Evolutionary conservation across 2,888 invertebrate species (phyloP), one percentile per base, ranked within the genome.

Genomic region (Agrilus mali): DNA sequence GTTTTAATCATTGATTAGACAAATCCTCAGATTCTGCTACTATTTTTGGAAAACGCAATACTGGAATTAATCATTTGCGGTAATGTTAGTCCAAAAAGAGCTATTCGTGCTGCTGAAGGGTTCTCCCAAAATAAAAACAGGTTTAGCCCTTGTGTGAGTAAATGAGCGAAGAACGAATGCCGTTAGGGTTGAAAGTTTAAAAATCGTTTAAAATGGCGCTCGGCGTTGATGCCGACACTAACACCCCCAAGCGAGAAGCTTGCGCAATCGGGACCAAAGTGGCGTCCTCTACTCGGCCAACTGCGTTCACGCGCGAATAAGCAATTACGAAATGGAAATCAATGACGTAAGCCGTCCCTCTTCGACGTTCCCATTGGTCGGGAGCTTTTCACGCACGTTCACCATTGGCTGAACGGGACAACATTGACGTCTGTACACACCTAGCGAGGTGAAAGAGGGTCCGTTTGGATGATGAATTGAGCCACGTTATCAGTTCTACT

Each of bases 251-350:
- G 51, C 50, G 51, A 47, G 35, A 43, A 48, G 47, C 50, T 44
- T 49, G 47, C 49, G 49, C 58, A 55, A 42, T 53, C 47, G 45
- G 46, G 44, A 47, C 48, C 48, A 46, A 45, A 37, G 59, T 65
- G 63, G 63, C 64, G 61, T 64, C 65, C 66, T 65, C 67, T 65
- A 53, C 55, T 48, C 65, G 63, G 60, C 46, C 50, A 55, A 56
- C 60, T 55, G 52, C 51, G 55, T 59, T 66, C 60, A 60, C 67
- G 63, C 63, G 56, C 64, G 63, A 65, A 60, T 61, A 60, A 56
- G 55, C 64, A 64, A 59, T 60, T 64, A 51, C 43, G 38, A 49
- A 42, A 47, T 50, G 44, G 47, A 44, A 55, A 59, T 58, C 59
- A 57, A 60, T 59, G 48, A 42, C 38, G 36, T 40, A 41, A 43